Percentiles rank a stretch among this genome's conserved stretches.
Conservation (phyloP, 2,888 invertebrate species). For the Xanthia togata region DNA sequence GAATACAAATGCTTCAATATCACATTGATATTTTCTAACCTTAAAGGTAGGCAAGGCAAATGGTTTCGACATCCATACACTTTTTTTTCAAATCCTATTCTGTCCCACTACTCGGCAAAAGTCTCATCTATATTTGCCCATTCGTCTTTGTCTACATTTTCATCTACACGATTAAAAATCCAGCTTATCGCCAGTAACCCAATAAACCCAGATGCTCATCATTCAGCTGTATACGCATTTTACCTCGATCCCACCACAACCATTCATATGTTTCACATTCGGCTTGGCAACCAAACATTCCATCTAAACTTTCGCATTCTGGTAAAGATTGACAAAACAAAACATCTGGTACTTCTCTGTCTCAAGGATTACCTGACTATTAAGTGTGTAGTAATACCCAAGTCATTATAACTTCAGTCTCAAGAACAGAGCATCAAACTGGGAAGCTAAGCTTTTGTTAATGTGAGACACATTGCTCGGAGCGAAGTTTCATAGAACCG, state of each 20-base stretch:
- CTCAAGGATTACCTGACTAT: constrained; percentile 49
- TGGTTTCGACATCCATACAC: not conserved
- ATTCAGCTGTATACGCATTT: not conserved
- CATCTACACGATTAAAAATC: not conserved
- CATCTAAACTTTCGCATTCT: constrained; percentile 37
- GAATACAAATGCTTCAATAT: not conserved
- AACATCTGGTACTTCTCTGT: constrained; percentile 18
- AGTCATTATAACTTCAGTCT: constrained; percentile 60
- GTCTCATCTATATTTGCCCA: no score
- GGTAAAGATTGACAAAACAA: constrained; percentile 22
- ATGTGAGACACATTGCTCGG: constrained; percentile 61
- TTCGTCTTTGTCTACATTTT: not conserved
- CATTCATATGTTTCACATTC: not conserved
- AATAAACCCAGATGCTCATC: no score
- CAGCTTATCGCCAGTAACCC: not conserved
- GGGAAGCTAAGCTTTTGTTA: constrained; percentile 65
- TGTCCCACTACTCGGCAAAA: no score
- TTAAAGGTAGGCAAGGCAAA: not conserved
- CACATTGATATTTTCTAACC: not conserved
- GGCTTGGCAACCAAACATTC: not conserved
- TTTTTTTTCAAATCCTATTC: no score
- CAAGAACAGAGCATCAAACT: constrained; percentile 62
- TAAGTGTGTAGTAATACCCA: constrained; percentile 55
- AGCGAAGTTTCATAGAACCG: constrained; percentile 51
- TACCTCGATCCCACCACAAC: not conserved